Conservation (phyloP, 2,113 vertebrate species). For the Neogale vison region DNA sequence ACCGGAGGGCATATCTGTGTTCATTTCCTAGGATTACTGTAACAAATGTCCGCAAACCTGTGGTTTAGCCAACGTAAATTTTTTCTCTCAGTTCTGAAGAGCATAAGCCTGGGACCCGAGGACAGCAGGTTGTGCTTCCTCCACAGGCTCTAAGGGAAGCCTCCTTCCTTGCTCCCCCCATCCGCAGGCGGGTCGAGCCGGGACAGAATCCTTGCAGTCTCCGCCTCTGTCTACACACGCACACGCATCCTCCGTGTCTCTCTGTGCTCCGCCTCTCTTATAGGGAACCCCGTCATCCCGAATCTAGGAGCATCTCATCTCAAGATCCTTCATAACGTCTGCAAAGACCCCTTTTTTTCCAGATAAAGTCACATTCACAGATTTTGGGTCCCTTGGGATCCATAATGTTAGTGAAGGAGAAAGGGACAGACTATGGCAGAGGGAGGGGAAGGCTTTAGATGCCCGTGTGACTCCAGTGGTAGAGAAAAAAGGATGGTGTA, state of each 20-base stretch:
- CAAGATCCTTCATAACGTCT: background rate
- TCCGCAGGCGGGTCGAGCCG: too few relatives aligned
- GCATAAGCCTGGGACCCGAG: background rate
- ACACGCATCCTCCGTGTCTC: background rate
- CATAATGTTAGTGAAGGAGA: background rate
- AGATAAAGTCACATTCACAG: background rate
- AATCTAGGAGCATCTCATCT: background rate
- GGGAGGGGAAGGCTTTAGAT: background rate
- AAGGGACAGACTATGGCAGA: background rate
- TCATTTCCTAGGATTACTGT: background rate
- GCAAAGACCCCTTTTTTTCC: background rate
- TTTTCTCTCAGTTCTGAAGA: too few relatives aligned
- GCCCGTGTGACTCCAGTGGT: too few relatives aligned
- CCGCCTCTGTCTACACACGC: background rate
- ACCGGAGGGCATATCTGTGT: background rate
- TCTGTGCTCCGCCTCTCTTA: background rate
- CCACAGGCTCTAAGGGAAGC: background rate
- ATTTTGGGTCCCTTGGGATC: background rate
- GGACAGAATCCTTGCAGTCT: background rate
- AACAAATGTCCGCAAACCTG: accelerated
- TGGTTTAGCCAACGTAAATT: too few relatives aligned
- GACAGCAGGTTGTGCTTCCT: background rate
- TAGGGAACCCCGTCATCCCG: background rate
- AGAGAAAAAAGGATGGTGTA: background rate
- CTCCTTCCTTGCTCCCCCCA: background rate